Percentiles rank a stretch among this genome's conserved stretches.
phyloP scores from a whole-genome alignment of 2,113 vertebrate genomes.

The Hucho hucho region DNA sequence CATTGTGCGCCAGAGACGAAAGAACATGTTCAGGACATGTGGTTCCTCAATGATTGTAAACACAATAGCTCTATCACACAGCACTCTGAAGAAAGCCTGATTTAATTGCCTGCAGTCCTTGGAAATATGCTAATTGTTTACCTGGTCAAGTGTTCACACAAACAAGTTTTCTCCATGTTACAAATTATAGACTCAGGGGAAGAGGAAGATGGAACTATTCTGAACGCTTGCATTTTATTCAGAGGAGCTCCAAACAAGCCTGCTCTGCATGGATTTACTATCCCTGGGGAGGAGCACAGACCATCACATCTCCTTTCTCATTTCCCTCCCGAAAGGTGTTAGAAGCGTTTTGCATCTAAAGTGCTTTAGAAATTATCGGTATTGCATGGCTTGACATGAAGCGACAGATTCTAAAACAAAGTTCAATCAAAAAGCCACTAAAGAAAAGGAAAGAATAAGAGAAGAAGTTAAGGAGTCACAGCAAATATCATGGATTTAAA shows the following conservation, averaged over 20 bases:
- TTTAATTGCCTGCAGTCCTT: conserved; percentile 22
- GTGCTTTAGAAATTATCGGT: conserved; percentile 45
- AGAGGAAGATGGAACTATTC: conserved; percentile 27
- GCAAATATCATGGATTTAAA: conserved; percentile 42
- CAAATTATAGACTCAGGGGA: conserved; percentile 8
- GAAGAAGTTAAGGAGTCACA: conserved; percentile 10
- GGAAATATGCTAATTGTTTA: conserved; percentile 30
- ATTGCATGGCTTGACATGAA: conserved; percentile 46
- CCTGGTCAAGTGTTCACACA: conserved; percentile 18
- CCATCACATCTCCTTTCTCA: conserved; percentile 46
- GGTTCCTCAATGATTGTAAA: no score
- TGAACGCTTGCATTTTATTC: conserved; percentile 44
- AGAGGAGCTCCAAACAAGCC: conserved; percentile 36
- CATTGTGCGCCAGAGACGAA: no score
- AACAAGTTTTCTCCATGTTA: conserved; percentile 20
- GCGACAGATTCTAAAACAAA: conserved; percentile 32
- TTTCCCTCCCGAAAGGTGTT: conserved; percentile 49
- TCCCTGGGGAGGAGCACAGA: conserved; percentile 36
- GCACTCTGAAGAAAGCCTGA: neutral
- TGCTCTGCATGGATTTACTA: conserved; percentile 41
- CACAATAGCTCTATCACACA: no score
- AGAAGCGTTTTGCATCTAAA: conserved; percentile 58
- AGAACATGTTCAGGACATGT: no score
- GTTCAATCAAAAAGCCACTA: conserved; percentile 32
- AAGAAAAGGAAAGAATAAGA: conserved; percentile 16